Evolutionary conservation across 1,140 invertebrate species (phyloP), one percentile per base, ranked within the genome.

Genomic region (Temnothorax longispinosus): DNA sequence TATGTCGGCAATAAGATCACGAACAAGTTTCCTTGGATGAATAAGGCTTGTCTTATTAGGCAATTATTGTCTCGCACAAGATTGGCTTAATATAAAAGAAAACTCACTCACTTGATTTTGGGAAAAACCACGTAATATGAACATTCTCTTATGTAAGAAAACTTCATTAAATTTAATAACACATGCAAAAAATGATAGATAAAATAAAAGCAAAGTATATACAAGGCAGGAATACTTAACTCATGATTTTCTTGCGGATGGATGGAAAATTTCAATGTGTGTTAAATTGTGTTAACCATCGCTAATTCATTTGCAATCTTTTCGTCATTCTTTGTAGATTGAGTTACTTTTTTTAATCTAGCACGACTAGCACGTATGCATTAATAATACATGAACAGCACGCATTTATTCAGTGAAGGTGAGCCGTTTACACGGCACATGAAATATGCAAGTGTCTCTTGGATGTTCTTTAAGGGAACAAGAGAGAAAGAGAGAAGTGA

Each of bases 391-490:
- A 95, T 92, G 92, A 95, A 87, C 15, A 38, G 41, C 60, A 88
- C 77, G 91, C 82, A 91, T 93, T 94, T 93, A 93, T 94, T 94
- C 92, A 92, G 89, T 92, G 88, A 92, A 88, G 90, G 91, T 92
- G 88, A 87, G 90, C 92, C 93, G 93, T 94, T 94, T 94, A 93
- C 93, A 94, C 87, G 85, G 88, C 71, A 89, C 91, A 94, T 95
- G 89, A 95, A 95, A 95, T 95, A 94, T 95, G 94, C 93, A 95
- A 92, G 93, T 94, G 93, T 95, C 93, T 92, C 92, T 78, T n/a
- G 86, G 76, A 88, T 88, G 88, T 77, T 87, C 74, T 71, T 27
- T 18, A 54, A 62, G 52, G 86, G 84, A 90, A 71, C 4, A 54
- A 60, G 81, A 91, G 65, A 35, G 54, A 54, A 82, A 85, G 35